These are phyloP conservation scores for Helobdella robusta DNA, from an alignment of 2,888 invertebrate genomes.

Conservation along the genomic window DNA sequence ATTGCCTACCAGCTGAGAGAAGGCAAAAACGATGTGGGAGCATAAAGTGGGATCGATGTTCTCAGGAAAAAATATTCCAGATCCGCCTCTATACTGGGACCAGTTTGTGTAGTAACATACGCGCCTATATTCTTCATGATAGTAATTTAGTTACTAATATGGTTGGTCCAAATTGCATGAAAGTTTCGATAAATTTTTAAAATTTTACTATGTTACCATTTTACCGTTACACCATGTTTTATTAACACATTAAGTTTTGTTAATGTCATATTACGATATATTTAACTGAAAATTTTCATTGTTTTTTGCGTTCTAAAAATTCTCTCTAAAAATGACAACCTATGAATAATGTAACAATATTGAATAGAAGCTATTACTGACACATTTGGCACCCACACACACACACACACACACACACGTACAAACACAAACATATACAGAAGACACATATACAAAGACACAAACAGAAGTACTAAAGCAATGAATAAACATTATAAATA, in stretches of 20 bases:
- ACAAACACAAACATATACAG: neutral
- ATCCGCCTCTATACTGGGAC: conserved; percentile 32
- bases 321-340: too few species aligned
- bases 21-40: conserved; percentile 76
- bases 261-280: too few species aligned
- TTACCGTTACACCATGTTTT: too few species aligned
- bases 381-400: neutral
- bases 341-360: too few species aligned
- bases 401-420: conserved; percentile 3
- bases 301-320: too few species aligned
- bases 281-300: too few species aligned
- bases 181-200: too few species aligned
- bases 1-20: conserved; percentile 64
- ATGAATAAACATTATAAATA: too few species aligned
- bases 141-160: conserved; percentile 23
- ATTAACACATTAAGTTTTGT: too few species aligned
- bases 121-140: conserved; percentile 21
- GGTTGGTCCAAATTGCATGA: too few species aligned
- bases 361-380: too few species aligned
- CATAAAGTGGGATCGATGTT: conserved; percentile 57
- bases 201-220: too few species aligned
- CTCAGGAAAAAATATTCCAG: conserved; percentile 33
- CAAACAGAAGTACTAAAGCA: neutral
- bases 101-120: conserved; percentile 42
- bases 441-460: neutral